Evolutionary conservation across 2,113 vertebrate species (phyloP).

Genomic region (Hippolais icterina): DNA sequence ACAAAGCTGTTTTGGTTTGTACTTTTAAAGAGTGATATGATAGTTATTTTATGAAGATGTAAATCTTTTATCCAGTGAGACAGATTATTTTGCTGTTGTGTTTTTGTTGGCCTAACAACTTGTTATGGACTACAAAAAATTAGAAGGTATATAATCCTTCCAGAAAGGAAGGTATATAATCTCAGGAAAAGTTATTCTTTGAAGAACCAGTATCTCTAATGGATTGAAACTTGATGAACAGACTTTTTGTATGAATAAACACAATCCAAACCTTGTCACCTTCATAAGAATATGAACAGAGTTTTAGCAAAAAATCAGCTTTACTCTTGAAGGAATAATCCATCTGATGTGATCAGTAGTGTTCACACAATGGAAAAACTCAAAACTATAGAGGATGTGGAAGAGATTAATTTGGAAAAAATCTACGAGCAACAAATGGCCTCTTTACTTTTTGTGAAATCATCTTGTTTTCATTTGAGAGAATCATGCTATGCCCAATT

Average conservation of each 20-base stretch:
- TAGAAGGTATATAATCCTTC: not conserved
- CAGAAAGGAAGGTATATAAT: not conserved
- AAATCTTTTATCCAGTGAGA: not conserved
- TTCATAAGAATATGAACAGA: not conserved
- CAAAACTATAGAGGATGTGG: not conserved
- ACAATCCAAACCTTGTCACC: not conserved
- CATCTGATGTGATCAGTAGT: not conserved
- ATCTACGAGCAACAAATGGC: not conserved
- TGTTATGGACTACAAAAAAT: not conserved
- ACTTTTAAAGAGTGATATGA: not conserved
- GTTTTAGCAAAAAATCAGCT: not conserved
- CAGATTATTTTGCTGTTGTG: not conserved
- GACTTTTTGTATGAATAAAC: not conserved
- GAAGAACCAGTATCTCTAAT: not conserved
- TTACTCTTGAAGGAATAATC: not conserved
- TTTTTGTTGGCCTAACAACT: not conserved
- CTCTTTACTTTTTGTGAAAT: not conserved
- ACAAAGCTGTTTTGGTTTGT: not conserved
- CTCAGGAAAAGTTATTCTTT: not conserved
- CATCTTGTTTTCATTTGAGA: constrained; percentile 39
- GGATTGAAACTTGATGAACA: not conserved
- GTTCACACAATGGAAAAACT: not conserved
- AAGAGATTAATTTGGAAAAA: constrained; percentile 30
- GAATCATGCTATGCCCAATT: not conserved
- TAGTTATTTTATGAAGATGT: not conserved